A percentile compares a stretch with the other conserved stretches of the same genome.
Conservation (phyloP, 2,888 invertebrate genomes). For the Chirona hameri region DNA sequence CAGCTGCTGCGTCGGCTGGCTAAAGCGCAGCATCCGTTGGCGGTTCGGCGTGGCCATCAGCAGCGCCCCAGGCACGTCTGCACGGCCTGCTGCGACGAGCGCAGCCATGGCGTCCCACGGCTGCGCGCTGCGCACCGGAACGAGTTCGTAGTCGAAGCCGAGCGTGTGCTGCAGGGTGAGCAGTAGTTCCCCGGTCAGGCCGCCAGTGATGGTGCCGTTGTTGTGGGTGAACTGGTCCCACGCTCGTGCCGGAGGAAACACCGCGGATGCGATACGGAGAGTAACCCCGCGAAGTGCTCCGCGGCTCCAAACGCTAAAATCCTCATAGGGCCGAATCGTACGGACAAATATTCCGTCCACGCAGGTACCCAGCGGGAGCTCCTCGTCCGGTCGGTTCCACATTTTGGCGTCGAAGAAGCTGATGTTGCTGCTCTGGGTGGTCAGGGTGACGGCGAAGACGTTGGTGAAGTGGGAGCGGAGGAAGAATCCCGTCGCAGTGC, state of each 20-base stretch:
- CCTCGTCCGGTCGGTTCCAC: neutral
- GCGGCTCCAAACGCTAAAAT: neutral
- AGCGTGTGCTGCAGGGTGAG: neutral
- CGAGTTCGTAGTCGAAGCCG: neutral
- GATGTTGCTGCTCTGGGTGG: neutral
- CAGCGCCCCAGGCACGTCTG: neutral
- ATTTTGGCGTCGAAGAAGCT: neutral
- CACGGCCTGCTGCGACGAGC: neutral
- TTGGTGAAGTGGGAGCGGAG: neutral
- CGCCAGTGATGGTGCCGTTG: neutral
- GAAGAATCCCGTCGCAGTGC: neutral
- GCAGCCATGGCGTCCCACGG: conserved; percentile 4
- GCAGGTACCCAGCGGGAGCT: neutral
- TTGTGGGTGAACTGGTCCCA: neutral
- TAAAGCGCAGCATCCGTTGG: neutral
- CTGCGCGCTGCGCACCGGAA: neutral
- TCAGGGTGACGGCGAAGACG: neutral
- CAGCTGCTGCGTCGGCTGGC: conserved; percentile 37
- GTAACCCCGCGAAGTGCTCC: neutral
- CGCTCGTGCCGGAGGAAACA: neutral
- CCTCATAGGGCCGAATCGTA: neutral
- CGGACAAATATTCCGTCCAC: neutral
- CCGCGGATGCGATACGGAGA: neutral
- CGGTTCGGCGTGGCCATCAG: neutral
- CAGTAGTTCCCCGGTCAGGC: neutral